Percentiles rank a stretch among this genome's conserved stretches.
phyloP scores from a whole-genome alignment of 2,113 vertebrate genomes.

The Guaruba guarouba region DNA sequence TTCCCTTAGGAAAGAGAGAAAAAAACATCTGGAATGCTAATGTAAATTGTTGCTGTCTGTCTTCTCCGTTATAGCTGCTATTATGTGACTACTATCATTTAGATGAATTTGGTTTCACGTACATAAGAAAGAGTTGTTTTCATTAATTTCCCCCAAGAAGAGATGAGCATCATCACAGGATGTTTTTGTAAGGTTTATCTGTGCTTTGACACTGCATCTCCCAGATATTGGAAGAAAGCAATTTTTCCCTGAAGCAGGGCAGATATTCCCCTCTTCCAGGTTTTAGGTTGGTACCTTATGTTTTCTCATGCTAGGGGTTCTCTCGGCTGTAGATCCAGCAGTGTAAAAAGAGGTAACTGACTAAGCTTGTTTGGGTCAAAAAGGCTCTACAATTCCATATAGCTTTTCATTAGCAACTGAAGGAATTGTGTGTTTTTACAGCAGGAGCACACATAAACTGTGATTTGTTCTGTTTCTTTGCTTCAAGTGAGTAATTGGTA shows the following conservation, averaged over 20 bases:
- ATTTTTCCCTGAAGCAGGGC: background rate
- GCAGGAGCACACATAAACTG: background rate
- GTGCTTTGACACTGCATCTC: background rate
- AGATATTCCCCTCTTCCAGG: background rate
- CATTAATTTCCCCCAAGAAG: background rate
- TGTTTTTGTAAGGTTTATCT: background rate
- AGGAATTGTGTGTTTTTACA: background rate
- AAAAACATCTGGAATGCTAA: background rate
- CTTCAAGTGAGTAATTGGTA: background rate
- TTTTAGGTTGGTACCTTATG: background rate
- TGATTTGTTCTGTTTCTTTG: background rate
- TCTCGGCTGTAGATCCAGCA: background rate
- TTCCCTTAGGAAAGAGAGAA: background rate
- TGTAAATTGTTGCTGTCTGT: background rate
- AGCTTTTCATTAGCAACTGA: background rate
- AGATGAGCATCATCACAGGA: background rate
- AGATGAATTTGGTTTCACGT: background rate
- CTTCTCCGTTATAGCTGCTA: background rate
- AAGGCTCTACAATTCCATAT: background rate
- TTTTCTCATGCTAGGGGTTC: background rate
- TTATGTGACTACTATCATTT: background rate
- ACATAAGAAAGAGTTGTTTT: background rate
- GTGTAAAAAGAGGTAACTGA: background rate
- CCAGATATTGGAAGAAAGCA: background rate
- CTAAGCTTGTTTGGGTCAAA: background rate